Percentiles rank a stretch among this genome's conserved stretches.
Conservation (phyloP, 2,797 vertebrate species). For the Ficedula albicollis region DNA sequence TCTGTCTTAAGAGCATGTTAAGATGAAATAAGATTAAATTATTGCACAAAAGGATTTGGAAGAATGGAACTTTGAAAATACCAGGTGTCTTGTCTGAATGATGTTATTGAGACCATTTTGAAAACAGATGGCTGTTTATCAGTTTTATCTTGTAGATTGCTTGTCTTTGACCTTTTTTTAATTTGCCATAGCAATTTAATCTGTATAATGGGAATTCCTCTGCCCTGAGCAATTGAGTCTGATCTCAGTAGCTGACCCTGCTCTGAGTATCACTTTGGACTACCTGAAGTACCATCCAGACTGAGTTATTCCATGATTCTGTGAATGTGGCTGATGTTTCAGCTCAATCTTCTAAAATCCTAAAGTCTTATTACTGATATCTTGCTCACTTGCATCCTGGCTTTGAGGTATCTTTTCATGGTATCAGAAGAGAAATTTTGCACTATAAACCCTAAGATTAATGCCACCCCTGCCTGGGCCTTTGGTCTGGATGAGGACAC, state of each 20-base stretch:
- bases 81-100: background rate
- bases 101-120: background rate
- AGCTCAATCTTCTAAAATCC: background rate
- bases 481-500: background rate
- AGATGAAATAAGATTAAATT: background rate
- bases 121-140: background rate
- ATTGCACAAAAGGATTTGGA: background rate
- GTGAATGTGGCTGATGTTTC: background rate
- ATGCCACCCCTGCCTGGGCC: background rate
- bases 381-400: background rate
- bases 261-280: background rate
- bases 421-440: background rate
- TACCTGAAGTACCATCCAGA: background rate
- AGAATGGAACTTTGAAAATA: background rate
- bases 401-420: background rate
- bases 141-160: background rate
- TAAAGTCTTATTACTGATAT: background rate
- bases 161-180: background rate
- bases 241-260: background rate
- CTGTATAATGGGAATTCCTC: background rate
- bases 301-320: background rate
- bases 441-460: background rate
- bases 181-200: background rate
- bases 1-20: background rate
- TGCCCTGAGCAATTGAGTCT: background rate